These are phyloP conservation scores for Tribolium madens DNA, from an alignment of 1,140 invertebrate genomes.

Conservation along the genomic window DNA sequence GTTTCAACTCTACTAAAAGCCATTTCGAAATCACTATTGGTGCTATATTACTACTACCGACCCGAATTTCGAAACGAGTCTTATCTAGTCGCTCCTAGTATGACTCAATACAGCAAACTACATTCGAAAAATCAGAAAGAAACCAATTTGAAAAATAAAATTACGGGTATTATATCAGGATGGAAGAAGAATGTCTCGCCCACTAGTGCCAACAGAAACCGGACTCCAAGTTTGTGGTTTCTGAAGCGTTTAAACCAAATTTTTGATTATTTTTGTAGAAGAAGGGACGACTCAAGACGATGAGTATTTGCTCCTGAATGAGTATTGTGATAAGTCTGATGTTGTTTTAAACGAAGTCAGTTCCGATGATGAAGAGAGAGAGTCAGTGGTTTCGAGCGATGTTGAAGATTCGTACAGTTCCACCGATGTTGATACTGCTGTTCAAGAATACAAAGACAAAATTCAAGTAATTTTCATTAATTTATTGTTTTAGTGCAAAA, in stretches of 20 bases:
- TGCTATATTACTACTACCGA: constrained; percentile 60
- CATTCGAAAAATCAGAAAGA: constrained; percentile 32
- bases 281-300: constrained; percentile 43
- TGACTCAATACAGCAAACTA: constrained; percentile 49
- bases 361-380: constrained; percentile 64
- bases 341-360: constrained; percentile 53
- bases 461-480: constrained; percentile 65
- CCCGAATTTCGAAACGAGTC: constrained; percentile 52
- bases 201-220: neutral
- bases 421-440: constrained; percentile 71
- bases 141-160: constrained; percentile 16
- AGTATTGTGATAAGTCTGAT: constrained; percentile 64
- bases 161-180: neutral
- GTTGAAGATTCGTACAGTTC: constrained; percentile 67
- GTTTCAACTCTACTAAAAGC: constrained; percentile 58
- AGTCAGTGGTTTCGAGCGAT: constrained; percentile 63
- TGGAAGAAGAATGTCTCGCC: constrained; percentile 18
- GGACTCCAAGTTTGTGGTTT: constrained; percentile 3
- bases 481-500: neutral
- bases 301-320: constrained; percentile 69
- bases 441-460: constrained; percentile 70
- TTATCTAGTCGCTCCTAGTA: constrained; percentile 44
- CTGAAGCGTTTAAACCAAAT: neutral
- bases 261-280: neutral
- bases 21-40: constrained; percentile 51